A percentile compares a stretch with the other conserved stretches of the same genome.
phyloP scores from a whole-genome alignment of 2,113 vertebrate species.

The Crypturellus undulatus region DNA sequence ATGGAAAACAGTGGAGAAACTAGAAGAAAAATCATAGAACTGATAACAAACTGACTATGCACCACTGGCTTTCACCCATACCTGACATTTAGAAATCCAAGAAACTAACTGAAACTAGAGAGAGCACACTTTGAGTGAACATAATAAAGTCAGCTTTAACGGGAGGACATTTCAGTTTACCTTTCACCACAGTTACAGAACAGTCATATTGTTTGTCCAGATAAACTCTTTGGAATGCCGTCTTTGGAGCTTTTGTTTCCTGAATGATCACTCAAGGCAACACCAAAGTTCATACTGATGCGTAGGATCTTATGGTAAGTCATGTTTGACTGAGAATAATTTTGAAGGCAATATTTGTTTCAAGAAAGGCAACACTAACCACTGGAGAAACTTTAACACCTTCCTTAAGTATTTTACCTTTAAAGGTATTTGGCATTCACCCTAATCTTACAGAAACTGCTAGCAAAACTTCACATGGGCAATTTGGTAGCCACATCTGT shows the following conservation, averaged over 20 bases:
- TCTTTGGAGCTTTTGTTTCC: background rate
- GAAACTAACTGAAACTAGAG: background rate
- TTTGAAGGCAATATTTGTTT: background rate
- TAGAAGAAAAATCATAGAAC: background rate
- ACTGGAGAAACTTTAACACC: background rate
- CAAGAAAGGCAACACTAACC: background rate
- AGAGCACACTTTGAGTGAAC: background rate
- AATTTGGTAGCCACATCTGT: background rate
- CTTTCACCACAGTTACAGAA: background rate
- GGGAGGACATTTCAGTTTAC: background rate
- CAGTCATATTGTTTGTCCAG: background rate
- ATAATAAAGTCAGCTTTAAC: background rate
- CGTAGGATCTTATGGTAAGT: background rate
- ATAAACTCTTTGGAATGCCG: background rate
- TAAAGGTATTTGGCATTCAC: background rate
- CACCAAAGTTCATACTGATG: background rate
- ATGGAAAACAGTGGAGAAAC: background rate
- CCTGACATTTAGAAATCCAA: background rate
- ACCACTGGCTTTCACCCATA: background rate
- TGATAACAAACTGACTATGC: background rate
- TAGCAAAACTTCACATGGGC: background rate
- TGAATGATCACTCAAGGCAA: too few species aligned
- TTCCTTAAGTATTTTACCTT: background rate
- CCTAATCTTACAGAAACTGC: background rate
- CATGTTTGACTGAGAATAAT: background rate